Evolutionary conservation across 23 tunicate genomes (phyloP).

Genomic region (Phallusia fumigata): DNA sequence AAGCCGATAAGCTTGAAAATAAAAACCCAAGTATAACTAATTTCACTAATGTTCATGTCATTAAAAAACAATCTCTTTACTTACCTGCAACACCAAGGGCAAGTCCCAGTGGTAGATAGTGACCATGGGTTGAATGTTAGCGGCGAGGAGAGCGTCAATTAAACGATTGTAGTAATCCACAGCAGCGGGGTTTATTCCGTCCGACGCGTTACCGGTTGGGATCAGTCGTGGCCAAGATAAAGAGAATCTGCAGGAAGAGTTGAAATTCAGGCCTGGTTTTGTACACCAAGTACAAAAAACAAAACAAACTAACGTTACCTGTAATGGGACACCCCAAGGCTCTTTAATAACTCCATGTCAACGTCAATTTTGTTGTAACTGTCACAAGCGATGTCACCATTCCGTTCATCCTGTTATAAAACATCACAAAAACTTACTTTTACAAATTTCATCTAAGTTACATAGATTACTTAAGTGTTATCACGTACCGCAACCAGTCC

Average conservation of each 20-base stretch:
- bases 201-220: constrained; percentile 56
- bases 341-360: constrained; percentile 64
- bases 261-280: too few relatives aligned
- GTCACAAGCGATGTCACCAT: too few relatives aligned
- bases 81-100: too few relatives aligned
- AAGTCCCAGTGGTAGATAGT: constrained; percentile 95
- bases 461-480: neutral
- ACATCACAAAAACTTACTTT: too few relatives aligned
- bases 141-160: constrained; percentile 65
- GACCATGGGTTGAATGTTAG: constrained; percentile 89
- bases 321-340: constrained; percentile 63
- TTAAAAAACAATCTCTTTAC: too few relatives aligned
- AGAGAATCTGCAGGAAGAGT: constrained; percentile 51
- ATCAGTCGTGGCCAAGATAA: constrained; percentile 89
- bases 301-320: too few relatives aligned
- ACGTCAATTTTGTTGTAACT: too few relatives aligned
- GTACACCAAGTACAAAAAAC: too few relatives aligned
- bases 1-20: too few relatives aligned
- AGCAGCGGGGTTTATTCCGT: constrained; percentile 61
- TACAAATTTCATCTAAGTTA: too few relatives aligned
- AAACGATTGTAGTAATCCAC: constrained; percentile 80
- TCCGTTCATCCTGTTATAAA: constrained; percentile 93
- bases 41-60: too few relatives aligned
- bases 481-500: constrained; percentile 52
- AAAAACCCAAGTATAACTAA: too few relatives aligned